Conservation (phyloP, 2,888 invertebrate species). For the Lottia scabra region DNA sequence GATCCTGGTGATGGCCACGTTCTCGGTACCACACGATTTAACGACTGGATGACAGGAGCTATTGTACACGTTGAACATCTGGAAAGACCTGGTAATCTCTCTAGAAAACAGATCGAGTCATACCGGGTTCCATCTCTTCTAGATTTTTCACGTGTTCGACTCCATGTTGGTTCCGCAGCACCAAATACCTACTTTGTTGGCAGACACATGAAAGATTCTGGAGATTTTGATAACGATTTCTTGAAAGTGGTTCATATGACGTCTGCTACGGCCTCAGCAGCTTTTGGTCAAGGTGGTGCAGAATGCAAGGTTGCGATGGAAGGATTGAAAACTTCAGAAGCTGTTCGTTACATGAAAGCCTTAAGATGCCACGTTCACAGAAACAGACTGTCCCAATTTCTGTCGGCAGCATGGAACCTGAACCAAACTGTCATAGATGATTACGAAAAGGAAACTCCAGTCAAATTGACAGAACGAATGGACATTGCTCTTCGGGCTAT, state of each 20-base stretch:
- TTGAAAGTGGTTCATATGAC: constrained; percentile 46
- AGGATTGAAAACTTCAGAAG: constrained; percentile 41
- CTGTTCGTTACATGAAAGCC: constrained; percentile 42
- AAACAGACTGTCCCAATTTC: constrained; percentile 33
- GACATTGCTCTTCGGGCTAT: constrained; percentile 43
- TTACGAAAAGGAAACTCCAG: constrained; percentile 24
- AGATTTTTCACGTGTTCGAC: constrained; percentile 43
- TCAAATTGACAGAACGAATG: constrained; percentile 31
- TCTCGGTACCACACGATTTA: constrained; percentile 44
- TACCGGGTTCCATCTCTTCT: constrained; percentile 44
- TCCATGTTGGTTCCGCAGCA: constrained; percentile 46
- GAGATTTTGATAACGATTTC: constrained; percentile 47
- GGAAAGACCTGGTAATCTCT: constrained; percentile 41
- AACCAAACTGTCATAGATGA: constrained; percentile 42
- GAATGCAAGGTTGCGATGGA: constrained; percentile 50
- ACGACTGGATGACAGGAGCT: constrained; percentile 49
- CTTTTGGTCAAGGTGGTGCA: constrained; percentile 45
- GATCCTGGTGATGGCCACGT: constrained; percentile 51
- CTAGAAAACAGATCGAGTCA: constrained; percentile 44
- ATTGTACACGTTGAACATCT: constrained; percentile 51
- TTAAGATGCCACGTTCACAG: constrained; percentile 41
- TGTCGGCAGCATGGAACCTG: constrained; percentile 51
- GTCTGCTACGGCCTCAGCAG: constrained; percentile 43
- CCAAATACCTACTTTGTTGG: constrained; percentile 50
- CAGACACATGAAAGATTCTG: constrained; percentile 44